Evolutionary conservation across 2,113 vertebrate species (phyloP).

Genomic region (Anarrhichthys ocellatus): DNA sequence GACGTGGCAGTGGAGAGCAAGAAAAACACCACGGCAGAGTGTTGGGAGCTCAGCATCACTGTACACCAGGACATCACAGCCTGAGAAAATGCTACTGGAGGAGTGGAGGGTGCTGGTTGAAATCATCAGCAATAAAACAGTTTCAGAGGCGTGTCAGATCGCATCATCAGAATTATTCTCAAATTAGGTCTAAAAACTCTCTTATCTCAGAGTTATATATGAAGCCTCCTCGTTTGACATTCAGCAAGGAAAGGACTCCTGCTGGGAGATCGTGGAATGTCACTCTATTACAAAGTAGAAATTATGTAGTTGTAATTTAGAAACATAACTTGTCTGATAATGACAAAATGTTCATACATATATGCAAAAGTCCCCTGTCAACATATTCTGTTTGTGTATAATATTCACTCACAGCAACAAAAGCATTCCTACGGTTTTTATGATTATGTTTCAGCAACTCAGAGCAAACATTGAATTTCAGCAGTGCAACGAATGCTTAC

Average conservation of each 20-base stretch:
- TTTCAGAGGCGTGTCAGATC: not conserved
- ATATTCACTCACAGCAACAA: not conserved
- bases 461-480: not conserved
- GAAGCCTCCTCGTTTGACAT: not conserved
- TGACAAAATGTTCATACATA: not conserved
- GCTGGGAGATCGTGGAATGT: not conserved
- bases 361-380: not conserved
- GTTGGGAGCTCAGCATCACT: not conserved
- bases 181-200: not conserved
- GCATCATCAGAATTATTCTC: not conserved
- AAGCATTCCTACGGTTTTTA: not conserved
- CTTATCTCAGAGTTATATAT: not conserved
- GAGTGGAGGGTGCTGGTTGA: not conserved
- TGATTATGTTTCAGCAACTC: not conserved
- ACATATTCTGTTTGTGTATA: not conserved
- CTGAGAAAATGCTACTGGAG: slow-evolving; percentile 6
- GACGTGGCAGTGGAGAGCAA: slow-evolving; percentile 20
- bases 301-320: not conserved
- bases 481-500: not conserved
- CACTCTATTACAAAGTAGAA: not conserved
- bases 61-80: not conserved
- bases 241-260: not conserved
- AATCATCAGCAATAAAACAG: slow-evolving; percentile 8
- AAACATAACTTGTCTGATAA: not conserved
- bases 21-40: slow-evolving; percentile 38